phyloP scores from a whole-genome alignment of 2,113 vertebrate species.

The Trematocara unimaculatum region DNA sequence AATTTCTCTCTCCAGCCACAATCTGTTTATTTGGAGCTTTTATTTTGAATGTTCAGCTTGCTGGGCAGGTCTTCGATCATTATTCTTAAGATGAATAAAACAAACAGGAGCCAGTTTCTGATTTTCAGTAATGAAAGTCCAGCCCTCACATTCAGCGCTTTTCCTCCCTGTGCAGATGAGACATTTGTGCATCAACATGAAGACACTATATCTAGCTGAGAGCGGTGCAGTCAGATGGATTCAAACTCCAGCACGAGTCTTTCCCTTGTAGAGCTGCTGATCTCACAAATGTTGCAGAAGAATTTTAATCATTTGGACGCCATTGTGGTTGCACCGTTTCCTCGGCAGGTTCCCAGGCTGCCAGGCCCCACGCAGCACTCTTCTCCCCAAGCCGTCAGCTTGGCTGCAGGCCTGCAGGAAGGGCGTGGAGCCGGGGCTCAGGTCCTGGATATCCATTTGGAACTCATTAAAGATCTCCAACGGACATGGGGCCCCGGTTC shows the following conservation, averaged over 20 bases:
- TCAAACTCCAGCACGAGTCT: background rate
- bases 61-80: background rate
- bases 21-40: background rate
- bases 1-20: background rate
- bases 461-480: slow-evolving; percentile 69
- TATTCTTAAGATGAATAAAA: background rate
- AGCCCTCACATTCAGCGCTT: background rate
- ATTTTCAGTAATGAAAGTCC: background rate
- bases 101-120: background rate
- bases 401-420: slow-evolving; percentile 15
- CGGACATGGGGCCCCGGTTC: slow-evolving; percentile 47
- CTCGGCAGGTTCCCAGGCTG: background rate
- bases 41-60: background rate
- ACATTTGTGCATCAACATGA: background rate
- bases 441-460: slow-evolving; percentile 67
- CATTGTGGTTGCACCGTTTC: background rate
- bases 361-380: background rate
- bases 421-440: slow-evolving; percentile 10
- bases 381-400: background rate
- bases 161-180: background rate
- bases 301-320: background rate
- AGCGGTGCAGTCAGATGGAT: background rate
- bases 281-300: background rate
- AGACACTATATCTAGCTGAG: background rate
- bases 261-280: background rate